Percentiles rank a stretch among this genome's conserved stretches.
phyloP scores from a whole-genome alignment of 30 jellyfish, hydroid and myxozoan species.

The Morbakka virulenta region DNA sequence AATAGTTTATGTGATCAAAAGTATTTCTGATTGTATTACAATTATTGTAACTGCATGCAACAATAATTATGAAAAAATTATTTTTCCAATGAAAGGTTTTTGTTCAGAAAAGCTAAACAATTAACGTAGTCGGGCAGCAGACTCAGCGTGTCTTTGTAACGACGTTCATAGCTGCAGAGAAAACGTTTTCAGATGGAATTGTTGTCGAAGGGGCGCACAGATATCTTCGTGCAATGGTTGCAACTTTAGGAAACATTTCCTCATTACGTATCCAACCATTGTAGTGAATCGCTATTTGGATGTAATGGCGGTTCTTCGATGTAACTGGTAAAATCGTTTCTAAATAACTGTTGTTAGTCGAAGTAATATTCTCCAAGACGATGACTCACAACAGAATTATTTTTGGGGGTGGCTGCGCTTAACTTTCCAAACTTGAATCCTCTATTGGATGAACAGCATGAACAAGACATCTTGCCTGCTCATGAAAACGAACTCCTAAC shows the following conservation, averaged over 20 bases:
- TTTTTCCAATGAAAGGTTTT: slow-evolving; percentile 10
- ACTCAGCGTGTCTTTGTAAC: slow-evolving; percentile 40
- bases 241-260: slow-evolving; percentile 9
- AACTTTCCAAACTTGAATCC: background rate
- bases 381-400: slow-evolving; percentile 24
- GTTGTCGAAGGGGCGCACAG: slow-evolving; percentile 41
- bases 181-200: slow-evolving; percentile 38
- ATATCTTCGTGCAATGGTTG: slow-evolving; percentile 25
- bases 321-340: slow-evolving; percentile 20
- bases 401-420: slow-evolving; percentile 17
- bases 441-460: background rate
- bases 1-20: no score
- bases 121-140: slow-evolving; percentile 32
- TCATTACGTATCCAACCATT: slow-evolving; percentile 48
- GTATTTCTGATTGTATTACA: no score
- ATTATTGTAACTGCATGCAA: no score
- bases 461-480: slow-evolving; percentile 25
- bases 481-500: slow-evolving; percentile 20
- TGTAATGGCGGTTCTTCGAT: slow-evolving; percentile 42
- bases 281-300: slow-evolving; percentile 16
- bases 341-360: slow-evolving; percentile 30
- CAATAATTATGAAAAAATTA: no score
- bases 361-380: slow-evolving; percentile 30
- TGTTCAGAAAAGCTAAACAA: slow-evolving; percentile 6
- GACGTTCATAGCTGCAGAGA: slow-evolving; percentile 35